Evolutionary conservation across 2,113 vertebrate genomes (phyloP), one percentile per base, ranked within the genome.

Genomic region (Corynorhinus townsendii): DNA sequence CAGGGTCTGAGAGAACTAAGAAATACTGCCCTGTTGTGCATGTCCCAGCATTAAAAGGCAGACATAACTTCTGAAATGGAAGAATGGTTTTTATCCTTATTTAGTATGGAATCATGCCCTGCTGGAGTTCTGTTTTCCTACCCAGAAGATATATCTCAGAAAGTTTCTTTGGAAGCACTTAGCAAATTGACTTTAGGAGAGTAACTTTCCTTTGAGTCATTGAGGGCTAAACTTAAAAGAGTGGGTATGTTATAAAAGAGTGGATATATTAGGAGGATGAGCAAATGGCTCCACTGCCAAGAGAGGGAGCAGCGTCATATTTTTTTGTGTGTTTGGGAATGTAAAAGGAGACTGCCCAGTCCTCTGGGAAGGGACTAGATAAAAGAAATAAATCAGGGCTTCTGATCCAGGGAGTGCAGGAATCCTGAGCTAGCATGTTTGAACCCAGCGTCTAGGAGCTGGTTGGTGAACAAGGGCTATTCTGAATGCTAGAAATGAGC

Each of bases 21-120:
- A 94, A 94, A 86, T 28, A 52, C 16, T 69, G n/a, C 2, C 17
- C 22, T 79, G 22, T 38, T 90, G 49, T 92, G 43, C 69, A 30
- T 52, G 45, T 84, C 35, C 69, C 16, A 52, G 11, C 15, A 52
- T 35, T 54, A 81, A 76, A 45, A 75, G 68, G 12, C 22, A 90
- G 35, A 64, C 12, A 35, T n/a, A 81, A 64, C n/a, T 88, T 92
- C 52, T 95, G 40, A 95, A 95, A 90, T 83, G 26, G 45, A 38
- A 93, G 87, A 89, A 79, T 5, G n/a, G 0, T 56, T 66, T 95
- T 95, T 93, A 73, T 66, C 43, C 30, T 92, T 93, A 89, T 62
- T 95, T 90, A 54, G 91, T 68, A 79, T 43, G 59, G n/a, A 86
- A 77, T 87, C 64, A 30, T 77, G 30, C 33, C 77, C 12, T 80